A percentile compares a stretch with the other conserved stretches of the same genome.
Conservation (phyloP, 2,797 vertebrate species). For the Nannoperca obscura region DNA sequence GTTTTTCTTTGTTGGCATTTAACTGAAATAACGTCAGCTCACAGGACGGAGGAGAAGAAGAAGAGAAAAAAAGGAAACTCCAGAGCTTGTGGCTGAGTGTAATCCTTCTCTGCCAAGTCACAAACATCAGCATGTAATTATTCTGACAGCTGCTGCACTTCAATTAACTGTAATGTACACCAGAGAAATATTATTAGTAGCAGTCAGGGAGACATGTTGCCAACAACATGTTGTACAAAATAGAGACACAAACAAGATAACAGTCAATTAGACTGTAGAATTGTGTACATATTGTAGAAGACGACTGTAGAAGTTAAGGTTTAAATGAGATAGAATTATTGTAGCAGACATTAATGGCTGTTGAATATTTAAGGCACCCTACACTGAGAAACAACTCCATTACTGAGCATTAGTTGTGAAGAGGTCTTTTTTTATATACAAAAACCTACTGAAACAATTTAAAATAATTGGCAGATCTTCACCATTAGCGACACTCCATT, state of each 20-base stretch:
- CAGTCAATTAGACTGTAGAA: slow-evolving; percentile 36
- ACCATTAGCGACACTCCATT: slow-evolving; percentile 46
- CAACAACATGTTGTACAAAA: slow-evolving; percentile 67
- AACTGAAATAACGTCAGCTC: slow-evolving; percentile 66
- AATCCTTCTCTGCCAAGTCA: slow-evolving; percentile 77
- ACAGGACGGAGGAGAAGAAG: slow-evolving; percentile 32
- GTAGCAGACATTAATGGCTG: not conserved
- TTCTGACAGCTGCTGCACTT: slow-evolving; percentile 86
- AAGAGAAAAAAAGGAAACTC: slow-evolving; percentile 54
- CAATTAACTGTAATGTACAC: slow-evolving; percentile 84
- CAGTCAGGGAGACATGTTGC: slow-evolving; percentile 61
- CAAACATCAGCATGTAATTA: slow-evolving; percentile 85
- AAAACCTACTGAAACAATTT: slow-evolving; percentile 28
- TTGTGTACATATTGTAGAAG: not conserved
- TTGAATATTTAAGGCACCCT: not conserved
- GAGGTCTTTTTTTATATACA: not conserved
- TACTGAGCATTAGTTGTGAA: slow-evolving; percentile 2
- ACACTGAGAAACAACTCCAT: not conserved
- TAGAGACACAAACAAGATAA: slow-evolving; percentile 64
- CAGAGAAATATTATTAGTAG: slow-evolving; percentile 82
- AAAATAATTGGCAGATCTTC: slow-evolving; percentile 26
- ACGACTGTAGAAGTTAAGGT: not conserved
- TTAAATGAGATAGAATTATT: slow-evolving; percentile 1
- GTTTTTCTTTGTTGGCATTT: slow-evolving; percentile 72
- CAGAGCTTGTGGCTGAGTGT: slow-evolving; percentile 77